Evolutionary conservation across 2,113 vertebrate species (phyloP).

Genomic region (Nesoenas mayeri): DNA sequence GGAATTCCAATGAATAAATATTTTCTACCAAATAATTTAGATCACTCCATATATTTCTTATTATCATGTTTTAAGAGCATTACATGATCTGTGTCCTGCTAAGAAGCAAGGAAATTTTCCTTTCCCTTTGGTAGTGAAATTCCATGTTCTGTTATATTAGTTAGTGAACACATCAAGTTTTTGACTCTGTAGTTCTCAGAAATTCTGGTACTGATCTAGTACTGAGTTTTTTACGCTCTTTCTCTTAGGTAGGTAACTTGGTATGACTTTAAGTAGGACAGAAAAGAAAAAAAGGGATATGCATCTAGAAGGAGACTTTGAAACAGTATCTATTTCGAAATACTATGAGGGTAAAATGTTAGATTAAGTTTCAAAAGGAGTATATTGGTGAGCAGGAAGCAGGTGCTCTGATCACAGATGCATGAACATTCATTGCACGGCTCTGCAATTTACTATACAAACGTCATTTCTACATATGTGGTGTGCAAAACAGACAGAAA

Average conservation of each 20-base stretch:
- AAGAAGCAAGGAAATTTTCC: neutral
- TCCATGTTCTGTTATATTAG: neutral
- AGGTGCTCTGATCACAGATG: neutral
- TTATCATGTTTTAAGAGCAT: neutral
- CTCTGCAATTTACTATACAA: neutral
- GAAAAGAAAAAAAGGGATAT: neutral
- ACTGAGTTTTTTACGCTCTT: neutral
- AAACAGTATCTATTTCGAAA: neutral
- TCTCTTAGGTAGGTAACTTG: neutral
- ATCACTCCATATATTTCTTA: neutral
- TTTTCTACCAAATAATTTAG: neutral
- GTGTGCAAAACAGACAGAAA: neutral
- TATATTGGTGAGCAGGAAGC: neutral
- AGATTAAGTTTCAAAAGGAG: neutral
- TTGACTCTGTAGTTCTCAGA: neutral
- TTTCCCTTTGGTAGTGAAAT: neutral
- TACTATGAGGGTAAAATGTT: neutral
- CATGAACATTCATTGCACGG: neutral
- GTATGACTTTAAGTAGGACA: neutral
- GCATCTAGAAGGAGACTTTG: neutral
- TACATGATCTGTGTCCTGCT: neutral
- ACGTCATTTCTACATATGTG: neutral
- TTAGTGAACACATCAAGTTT: neutral
- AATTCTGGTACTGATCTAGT: neutral
- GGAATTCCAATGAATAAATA: neutral